Percentiles rank a stretch among this genome's conserved stretches.
Evolutionary conservation across 2,888 invertebrate genomes (phyloP).

Genomic region (Dryobota labecula): DNA sequence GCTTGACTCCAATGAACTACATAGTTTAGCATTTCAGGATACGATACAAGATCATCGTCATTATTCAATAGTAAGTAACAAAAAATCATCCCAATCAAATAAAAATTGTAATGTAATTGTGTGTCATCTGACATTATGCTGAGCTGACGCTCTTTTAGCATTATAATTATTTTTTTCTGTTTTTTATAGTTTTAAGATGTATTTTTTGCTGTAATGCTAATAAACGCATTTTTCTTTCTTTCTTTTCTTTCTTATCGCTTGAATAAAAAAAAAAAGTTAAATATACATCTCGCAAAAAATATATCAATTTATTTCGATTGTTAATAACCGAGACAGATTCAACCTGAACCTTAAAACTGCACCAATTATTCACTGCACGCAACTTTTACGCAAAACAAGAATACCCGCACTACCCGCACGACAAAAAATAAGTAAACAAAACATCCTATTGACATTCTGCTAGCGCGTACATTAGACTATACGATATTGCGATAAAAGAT

Average conservation of each 20-base stretch:
- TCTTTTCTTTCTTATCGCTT: too few species aligned
- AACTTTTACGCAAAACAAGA: conserved; percentile 19
- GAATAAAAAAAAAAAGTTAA: not conserved
- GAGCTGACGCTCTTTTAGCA: too few species aligned
- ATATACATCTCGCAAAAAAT: conserved; percentile 10
- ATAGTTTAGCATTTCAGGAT: not conserved
- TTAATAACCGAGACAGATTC: conserved; percentile 8
- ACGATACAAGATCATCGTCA: not conserved
- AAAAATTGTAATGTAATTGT: too few species aligned
- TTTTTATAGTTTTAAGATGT: too few species aligned
- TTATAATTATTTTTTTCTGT: too few species aligned
- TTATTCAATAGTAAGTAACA: not conserved
- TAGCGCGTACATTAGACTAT: not conserved
- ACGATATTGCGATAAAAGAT: not conserved
- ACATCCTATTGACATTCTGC: not conserved
- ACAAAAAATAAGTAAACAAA: conserved; percentile 41
- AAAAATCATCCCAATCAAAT: not conserved
- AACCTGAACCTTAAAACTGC: conserved; percentile 22
- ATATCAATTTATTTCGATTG: not conserved
- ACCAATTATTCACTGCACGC: conserved; percentile 38
- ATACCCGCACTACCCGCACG: not conserved
- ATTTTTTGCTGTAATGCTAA: too few species aligned
- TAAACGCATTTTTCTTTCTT: too few species aligned
- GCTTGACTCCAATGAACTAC: not conserved
- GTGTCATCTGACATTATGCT: too few species aligned